These are phyloP conservation scores for Oreotrochilus melanogaster DNA, from an alignment of 2,113 vertebrate species.

Conservation along the genomic window DNA sequence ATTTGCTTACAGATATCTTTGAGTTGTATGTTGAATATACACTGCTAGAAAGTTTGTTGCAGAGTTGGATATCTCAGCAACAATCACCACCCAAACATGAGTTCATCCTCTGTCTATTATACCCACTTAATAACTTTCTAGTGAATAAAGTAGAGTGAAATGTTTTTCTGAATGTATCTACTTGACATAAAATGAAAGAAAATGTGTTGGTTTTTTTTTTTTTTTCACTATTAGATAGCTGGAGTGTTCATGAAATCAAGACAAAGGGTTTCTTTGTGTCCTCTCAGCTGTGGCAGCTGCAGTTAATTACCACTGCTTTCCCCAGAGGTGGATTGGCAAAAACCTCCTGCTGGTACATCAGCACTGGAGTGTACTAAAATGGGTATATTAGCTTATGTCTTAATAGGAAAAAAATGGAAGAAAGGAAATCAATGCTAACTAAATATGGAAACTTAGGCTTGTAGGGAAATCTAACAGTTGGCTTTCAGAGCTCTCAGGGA, in stretches of 20 bases:
- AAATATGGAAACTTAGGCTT: not conserved
- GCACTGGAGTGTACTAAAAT: not conserved
- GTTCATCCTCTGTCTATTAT: not conserved
- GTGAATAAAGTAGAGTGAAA: not conserved
- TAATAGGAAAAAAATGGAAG: not conserved
- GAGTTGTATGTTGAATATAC: not conserved
- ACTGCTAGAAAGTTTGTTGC: not conserved
- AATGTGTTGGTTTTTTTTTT: not conserved
- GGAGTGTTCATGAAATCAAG: not conserved
- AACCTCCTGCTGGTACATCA: not conserved
- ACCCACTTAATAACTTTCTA: not conserved
- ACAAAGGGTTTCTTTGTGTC: not conserved
- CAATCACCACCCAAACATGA: not conserved
- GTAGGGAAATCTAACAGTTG: not conserved
- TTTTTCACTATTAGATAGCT: not conserved
- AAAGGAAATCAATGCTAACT: not conserved
- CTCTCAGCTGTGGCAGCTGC: slow-evolving; percentile 10
- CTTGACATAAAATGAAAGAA: not conserved
- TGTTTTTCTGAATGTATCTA: not conserved
- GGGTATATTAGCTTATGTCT: not conserved
- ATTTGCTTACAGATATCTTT: not conserved
- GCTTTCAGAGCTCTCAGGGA: not conserved
- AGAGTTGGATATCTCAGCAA: not conserved
- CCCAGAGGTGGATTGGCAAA: not conserved
- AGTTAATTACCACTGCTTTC: slow-evolving; percentile 8